phyloP scores from a whole-genome alignment of 1,140 invertebrate species.

The Micrasema longulum region DNA sequence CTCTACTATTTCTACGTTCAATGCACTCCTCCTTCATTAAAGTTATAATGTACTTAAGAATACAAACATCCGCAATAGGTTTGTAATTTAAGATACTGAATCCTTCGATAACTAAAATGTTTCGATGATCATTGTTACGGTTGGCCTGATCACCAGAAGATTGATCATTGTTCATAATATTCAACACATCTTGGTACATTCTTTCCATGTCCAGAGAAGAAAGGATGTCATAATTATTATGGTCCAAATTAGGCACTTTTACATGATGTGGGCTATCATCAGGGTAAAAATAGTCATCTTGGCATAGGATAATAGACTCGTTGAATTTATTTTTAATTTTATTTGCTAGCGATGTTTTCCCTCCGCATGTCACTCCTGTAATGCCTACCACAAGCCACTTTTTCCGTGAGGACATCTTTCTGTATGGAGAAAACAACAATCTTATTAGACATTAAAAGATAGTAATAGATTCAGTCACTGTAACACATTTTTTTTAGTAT shows the following conservation, averaged over 20 bases:
- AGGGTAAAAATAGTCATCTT: constrained; percentile 83
- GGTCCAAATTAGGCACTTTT: constrained; percentile 74
- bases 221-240: constrained; percentile 84
- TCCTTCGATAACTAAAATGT: constrained; percentile 61
- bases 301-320: constrained; percentile 69
- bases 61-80: constrained; percentile 74
- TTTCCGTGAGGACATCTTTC: constrained; percentile 5
- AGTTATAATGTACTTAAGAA: constrained; percentile 80
- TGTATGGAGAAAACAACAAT: background rate
- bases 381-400: constrained; percentile 80
- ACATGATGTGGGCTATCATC: constrained; percentile 76
- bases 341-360: constrained; percentile 81
- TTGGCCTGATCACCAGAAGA: background rate
- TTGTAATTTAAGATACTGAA: constrained; percentile 75
- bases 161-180: background rate
- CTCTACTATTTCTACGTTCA: constrained; percentile 69
- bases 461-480: too few relatives aligned
- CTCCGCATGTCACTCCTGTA: constrained; percentile 82
- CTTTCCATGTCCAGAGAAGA: constrained; percentile 79
- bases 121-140: background rate
- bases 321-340: constrained; percentile 67
- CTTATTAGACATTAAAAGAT: too few relatives aligned
- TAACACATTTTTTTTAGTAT: too few relatives aligned
- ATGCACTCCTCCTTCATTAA: constrained; percentile 76
- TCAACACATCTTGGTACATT: constrained; percentile 73